These are phyloP conservation scores for Calyptomena viridis DNA, from an alignment of 2,113 vertebrate genomes.

Conservation along the genomic window DNA sequence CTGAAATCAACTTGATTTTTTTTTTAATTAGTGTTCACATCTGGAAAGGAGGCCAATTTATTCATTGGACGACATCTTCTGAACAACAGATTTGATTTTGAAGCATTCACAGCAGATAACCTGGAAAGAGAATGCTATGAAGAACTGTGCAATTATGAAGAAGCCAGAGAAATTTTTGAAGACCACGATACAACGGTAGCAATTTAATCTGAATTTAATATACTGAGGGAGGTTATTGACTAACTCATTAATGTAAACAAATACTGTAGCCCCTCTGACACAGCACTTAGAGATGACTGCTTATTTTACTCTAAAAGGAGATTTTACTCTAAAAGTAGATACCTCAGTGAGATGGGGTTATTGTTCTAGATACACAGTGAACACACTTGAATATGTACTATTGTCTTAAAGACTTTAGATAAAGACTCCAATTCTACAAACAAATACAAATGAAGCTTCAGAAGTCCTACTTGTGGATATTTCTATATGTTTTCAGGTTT, in stretches of 20 bases:
- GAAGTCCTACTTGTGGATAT: neutral
- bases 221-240: neutral
- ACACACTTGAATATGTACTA: neutral
- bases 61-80: slow-evolving; percentile 89
- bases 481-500: neutral
- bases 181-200: slow-evolving; percentile 83
- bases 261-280: neutral
- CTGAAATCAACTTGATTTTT: neutral
- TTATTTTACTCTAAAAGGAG: neutral
- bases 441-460: neutral
- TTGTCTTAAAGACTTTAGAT: neutral
- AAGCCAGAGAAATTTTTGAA: slow-evolving; percentile 92
- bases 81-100: slow-evolving; percentile 92
- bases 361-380: neutral
- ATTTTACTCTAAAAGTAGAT: neutral
- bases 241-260: neutral
- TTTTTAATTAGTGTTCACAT: slow-evolving; percentile 82
- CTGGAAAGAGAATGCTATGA: slow-evolving; percentile 93
- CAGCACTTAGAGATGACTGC: neutral
- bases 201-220: neutral
- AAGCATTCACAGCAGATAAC: slow-evolving; percentile 86
- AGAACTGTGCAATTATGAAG: slow-evolving; percentile 91
- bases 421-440: neutral
- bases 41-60: slow-evolving; percentile 80
- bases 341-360: neutral